A percentile compares a stretch with the other conserved stretches of the same genome.
phyloP scores from a whole-genome alignment of 23 tunicate species.

The Phallusia fumigata region DNA sequence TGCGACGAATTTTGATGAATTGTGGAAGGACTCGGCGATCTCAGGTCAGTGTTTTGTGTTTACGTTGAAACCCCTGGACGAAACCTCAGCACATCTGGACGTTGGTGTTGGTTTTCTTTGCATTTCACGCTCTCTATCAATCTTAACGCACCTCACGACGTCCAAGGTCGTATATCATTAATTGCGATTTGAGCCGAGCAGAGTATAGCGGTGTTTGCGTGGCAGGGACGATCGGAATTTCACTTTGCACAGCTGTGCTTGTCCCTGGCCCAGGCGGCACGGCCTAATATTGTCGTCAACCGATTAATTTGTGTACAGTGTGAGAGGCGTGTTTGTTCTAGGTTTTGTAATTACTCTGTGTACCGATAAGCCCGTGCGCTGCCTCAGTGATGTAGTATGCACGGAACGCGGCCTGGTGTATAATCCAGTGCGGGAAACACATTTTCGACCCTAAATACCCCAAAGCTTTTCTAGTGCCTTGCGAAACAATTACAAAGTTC shows the following conservation, averaged over 20 bases:
- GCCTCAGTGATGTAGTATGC: no score
- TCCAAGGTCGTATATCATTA: not conserved
- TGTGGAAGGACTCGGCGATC: not conserved
- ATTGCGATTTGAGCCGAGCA: not conserved
- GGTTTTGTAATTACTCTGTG: not conserved
- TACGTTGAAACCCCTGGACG: not conserved
- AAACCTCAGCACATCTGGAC: not conserved
- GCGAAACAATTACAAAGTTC: no score
- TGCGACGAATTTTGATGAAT: conserved; percentile 7
- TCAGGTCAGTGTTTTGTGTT: not conserved
- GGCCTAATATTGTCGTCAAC: not conserved
- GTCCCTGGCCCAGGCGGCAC: not conserved
- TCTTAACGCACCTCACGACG: not conserved
- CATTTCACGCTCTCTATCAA: not conserved
- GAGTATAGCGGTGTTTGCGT: not conserved
- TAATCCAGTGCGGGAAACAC: no score
- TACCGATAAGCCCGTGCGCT: no score
- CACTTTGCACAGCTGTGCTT: conserved; percentile 3
- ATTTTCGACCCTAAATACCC: no score
- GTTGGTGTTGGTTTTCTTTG: not conserved
- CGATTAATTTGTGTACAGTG: conserved; percentile 5
- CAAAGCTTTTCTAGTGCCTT: no score
- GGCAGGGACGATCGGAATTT: not conserved
- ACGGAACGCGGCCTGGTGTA: no score
- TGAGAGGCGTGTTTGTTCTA: not conserved